These are phyloP conservation scores for Strongylocentrotus purpuratus DNA, from an alignment of 35 echinoderm and acorn worm species.

Conservation along the genomic window DNA sequence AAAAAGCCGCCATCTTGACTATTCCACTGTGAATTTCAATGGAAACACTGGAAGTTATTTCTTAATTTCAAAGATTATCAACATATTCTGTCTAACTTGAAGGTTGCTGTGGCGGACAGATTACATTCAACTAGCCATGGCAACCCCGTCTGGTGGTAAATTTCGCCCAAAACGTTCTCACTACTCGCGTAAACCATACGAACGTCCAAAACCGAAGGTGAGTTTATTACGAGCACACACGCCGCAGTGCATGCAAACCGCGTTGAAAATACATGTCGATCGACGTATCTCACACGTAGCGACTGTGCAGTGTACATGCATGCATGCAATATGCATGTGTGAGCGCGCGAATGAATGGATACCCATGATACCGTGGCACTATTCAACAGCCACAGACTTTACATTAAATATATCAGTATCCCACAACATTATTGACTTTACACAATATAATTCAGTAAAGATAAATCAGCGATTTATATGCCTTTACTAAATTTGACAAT, in stretches of 20 bases:
- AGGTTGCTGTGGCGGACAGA: constrained; percentile 61
- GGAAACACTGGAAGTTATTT: constrained; percentile 27
- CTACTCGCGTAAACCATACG: constrained; percentile 71
- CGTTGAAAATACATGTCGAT: no score
- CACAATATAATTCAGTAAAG: no score
- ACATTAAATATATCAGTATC: no score
- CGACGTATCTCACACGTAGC: no score
- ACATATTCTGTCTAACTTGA: constrained; percentile 10
- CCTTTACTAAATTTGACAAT: no score
- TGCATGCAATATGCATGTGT: no score
- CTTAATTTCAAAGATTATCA: constrained; percentile 50
- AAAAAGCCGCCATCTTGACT: constrained; percentile 99
- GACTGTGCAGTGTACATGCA: background rate
- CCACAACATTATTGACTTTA: no score
- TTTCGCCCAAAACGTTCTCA: constrained; percentile 76
- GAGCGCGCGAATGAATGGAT: no score
- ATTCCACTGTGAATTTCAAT: constrained; percentile 38
- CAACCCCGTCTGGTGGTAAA: constrained; percentile 90
- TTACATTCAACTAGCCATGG: constrained; percentile 67
- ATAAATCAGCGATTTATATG: no score
- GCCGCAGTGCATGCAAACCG: background rate
- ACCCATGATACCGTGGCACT: no score
- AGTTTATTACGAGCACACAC: constrained; percentile 33
- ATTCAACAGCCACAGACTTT: no score
- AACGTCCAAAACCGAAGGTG: constrained; percentile 83